Evolutionary conservation across 2,797 vertebrate genomes (phyloP).

Genomic region (Gouania willdenowi): DNA sequence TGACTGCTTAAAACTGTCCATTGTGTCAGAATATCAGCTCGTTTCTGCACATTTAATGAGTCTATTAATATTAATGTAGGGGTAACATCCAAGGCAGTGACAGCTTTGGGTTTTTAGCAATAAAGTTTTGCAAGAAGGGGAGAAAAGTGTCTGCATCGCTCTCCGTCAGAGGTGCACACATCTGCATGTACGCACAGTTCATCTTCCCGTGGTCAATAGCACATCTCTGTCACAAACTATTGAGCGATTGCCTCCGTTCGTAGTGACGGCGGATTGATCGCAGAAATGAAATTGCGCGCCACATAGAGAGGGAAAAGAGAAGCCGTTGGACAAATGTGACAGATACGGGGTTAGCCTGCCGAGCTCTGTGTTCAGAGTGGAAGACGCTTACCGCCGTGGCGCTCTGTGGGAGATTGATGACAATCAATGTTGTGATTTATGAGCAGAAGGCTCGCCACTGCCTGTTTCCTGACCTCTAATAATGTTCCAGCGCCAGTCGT

Average conservation of each 20-base stretch:
- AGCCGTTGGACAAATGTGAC: conserved; percentile 39
- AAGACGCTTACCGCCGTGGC: conserved; percentile 24
- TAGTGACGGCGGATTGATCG: conserved; percentile 57
- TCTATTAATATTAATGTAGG: neutral
- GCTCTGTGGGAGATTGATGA: conserved; percentile 27
- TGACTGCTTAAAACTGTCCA: neutral
- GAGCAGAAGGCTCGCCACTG: conserved; percentile 15
- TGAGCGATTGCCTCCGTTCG: conserved; percentile 58
- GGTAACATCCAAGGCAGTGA: no score
- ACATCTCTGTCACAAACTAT: conserved; percentile 49
- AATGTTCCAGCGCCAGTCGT: conserved; percentile 36
- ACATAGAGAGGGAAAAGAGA: conserved; percentile 5
- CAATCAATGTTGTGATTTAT: conserved; percentile 59
- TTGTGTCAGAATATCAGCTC: neutral
- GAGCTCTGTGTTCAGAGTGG: conserved; percentile 24
- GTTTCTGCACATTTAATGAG: neutral
- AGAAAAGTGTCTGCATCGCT: neutral
- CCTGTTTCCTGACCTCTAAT: conserved; percentile 50
- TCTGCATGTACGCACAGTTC: conserved; percentile 37
- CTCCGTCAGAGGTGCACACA: neutral
- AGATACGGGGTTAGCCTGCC: conserved; percentile 38
- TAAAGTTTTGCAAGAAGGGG: no score
- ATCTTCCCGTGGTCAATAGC: conserved; percentile 57
- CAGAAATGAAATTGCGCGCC: conserved; percentile 63
- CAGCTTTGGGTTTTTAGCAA: no score